These are phyloP conservation scores for Ptychobarbus kaznakovi DNA, from an alignment of 2,797 vertebrate species.

Conservation along the genomic window DNA sequence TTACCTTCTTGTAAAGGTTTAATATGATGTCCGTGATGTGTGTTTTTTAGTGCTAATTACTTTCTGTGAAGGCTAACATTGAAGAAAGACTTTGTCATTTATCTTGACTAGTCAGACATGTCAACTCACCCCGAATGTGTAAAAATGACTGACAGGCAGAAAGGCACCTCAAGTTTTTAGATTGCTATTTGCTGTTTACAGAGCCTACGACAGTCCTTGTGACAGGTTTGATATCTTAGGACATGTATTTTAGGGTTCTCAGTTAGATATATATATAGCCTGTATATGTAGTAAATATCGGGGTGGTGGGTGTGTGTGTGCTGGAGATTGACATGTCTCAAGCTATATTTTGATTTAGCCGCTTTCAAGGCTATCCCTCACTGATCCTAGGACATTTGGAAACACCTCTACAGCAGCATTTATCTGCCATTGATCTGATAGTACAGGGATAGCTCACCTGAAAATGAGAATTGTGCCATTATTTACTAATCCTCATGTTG, in stretches of 20 bases:
- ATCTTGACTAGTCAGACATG: neutral
- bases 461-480: neutral
- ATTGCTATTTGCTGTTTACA: neutral
- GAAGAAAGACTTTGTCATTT: neutral
- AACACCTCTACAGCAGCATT: neutral
- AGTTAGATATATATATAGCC: neutral
- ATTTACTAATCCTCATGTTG: neutral
- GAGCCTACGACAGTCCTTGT: neutral
- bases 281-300: neutral
- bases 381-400: neutral
- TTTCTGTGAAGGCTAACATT: neutral
- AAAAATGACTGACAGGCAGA: neutral
- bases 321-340: neutral
- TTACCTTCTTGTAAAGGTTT: neutral
- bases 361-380: neutral
- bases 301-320: neutral
- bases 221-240: neutral
- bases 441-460: neutral
- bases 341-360: neutral
- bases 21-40: neutral
- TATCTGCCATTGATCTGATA: neutral
- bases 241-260: neutral
- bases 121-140: neutral
- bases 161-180: neutral
- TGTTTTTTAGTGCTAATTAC: neutral